A percentile compares a stretch with the other conserved stretches of the same genome.
These are phyloP conservation scores for Hippoglossus hippoglossus DNA, from an alignment of 2,797 vertebrate species.

Conservation along the genomic window DNA sequence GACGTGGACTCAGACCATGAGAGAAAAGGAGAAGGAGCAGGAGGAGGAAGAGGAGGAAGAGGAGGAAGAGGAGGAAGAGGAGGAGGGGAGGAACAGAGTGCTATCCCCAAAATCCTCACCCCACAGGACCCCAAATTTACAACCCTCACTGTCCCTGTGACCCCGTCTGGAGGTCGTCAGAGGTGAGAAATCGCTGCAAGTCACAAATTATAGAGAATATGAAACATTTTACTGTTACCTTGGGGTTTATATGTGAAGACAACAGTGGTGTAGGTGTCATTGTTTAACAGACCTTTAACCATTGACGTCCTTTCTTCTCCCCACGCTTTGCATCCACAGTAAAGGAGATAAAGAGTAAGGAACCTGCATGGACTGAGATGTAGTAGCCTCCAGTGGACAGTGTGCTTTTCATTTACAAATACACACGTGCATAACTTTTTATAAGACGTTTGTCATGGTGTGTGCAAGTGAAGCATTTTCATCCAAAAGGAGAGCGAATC, in stretches of 20 bases:
- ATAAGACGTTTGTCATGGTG: background rate
- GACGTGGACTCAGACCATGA: slow-evolving; percentile 82
- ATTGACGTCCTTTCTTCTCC: slow-evolving; percentile 7
- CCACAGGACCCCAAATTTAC: slow-evolving; percentile 73
- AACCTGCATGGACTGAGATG: slow-evolving; percentile 26
- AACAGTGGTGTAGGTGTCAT: too few relatives aligned
- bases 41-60: slow-evolving; percentile 1
- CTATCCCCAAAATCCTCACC: slow-evolving; percentile 57
- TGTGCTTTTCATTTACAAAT: slow-evolving; percentile 23
- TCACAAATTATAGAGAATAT: too few relatives aligned
- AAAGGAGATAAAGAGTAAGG: slow-evolving; percentile 84
- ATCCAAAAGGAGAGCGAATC: slow-evolving; percentile 32
- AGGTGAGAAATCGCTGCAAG: slow-evolving; percentile 82
- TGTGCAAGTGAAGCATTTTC: slow-evolving; percentile 43
- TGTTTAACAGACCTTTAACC: too few relatives aligned
- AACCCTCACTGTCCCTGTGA: slow-evolving; percentile 86
- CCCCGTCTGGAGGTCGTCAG: slow-evolving; percentile 67
- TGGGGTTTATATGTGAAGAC: background rate
- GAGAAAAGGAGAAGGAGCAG: slow-evolving; percentile 18
- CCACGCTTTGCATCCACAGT: slow-evolving; percentile 66
- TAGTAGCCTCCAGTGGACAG: slow-evolving; percentile 3
- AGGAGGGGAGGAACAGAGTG: slow-evolving; percentile 39
- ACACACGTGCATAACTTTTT: background rate
- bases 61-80: slow-evolving; percentile 17
- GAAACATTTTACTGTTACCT: background rate